A percentile compares a stretch with the other conserved stretches of the same genome.
Evolutionary conservation across 2,113 vertebrate genomes (phyloP).

Genomic region (Ia io): DNA sequence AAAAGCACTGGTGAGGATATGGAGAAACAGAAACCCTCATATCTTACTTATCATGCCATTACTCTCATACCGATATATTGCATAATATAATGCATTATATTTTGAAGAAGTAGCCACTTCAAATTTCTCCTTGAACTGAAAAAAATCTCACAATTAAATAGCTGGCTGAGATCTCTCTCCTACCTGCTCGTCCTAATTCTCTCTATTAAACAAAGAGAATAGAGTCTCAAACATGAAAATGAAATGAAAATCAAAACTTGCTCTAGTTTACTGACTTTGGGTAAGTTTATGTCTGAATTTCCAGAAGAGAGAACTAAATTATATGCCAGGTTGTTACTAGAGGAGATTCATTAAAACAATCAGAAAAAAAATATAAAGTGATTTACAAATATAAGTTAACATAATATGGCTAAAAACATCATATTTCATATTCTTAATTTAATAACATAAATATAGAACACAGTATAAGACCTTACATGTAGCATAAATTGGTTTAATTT

Average conservation of each 20-base stretch:
- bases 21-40: not conserved
- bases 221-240: not conserved
- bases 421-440: constrained; percentile 56
- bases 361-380: not conserved
- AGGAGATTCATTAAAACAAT: constrained; percentile 14
- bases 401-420: constrained; percentile 38
- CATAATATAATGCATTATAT: not conserved
- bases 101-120: not conserved
- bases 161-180: not conserved
- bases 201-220: not conserved
- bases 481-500: constrained; percentile 71
- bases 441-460: constrained; percentile 70
- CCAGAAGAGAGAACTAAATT: constrained; percentile 29
- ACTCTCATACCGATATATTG: not conserved
- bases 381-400: constrained; percentile 56
- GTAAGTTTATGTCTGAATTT: constrained; percentile 7
- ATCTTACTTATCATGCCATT: not conserved
- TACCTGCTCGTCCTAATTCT: not conserved
- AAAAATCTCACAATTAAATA: not conserved
- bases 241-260: not conserved
- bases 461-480: not conserved
- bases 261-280: not conserved
- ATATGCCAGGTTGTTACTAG: not conserved
- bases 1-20: not conserved
- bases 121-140: not conserved